Evolutionary conservation across 1,140 invertebrate genomes (phyloP).

Genomic region (Varroa destructor): DNA sequence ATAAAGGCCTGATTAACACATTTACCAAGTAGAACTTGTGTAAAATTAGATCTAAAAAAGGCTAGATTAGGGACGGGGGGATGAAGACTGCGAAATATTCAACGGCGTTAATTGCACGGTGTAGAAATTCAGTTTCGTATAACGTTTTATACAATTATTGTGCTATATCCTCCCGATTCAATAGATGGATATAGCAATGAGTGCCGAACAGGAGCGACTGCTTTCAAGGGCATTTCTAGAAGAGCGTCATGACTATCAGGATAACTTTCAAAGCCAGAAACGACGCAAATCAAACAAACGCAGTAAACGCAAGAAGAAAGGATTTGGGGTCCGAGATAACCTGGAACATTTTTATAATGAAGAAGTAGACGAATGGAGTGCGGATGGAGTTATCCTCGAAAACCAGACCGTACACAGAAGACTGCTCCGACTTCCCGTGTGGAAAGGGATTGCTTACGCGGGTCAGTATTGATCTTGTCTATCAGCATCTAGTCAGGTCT

Average conservation of each 20-base stretch:
- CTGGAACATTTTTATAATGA: constrained; percentile 24
- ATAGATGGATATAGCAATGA: neutral
- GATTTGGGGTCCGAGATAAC: constrained; percentile 18
- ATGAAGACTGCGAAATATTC: too few species aligned
- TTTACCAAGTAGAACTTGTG: too few species aligned
- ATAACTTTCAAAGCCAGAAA: neutral
- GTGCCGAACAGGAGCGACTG: constrained; percentile 24
- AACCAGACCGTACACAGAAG: constrained; percentile 20
- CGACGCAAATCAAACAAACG: neutral
- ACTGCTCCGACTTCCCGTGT: constrained; percentile 11
- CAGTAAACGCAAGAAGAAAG: constrained; percentile 8
- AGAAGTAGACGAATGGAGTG: constrained; percentile 27
- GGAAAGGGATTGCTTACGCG: constrained; percentile 22
- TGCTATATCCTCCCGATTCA: too few species aligned
- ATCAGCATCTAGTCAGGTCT: neutral
- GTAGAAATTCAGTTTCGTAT: too few species aligned
- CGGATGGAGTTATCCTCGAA: constrained; percentile 16
- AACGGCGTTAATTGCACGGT: too few species aligned
- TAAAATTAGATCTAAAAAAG: too few species aligned
- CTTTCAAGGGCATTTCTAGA: neutral
- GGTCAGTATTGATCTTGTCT: neutral
- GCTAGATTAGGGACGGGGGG: too few species aligned
- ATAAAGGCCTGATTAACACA: too few species aligned
- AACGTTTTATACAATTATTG: too few species aligned
- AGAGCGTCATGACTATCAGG: neutral